A percentile compares a stretch with the other conserved stretches of the same genome.
Evolutionary conservation across 2,797 vertebrate genomes (phyloP).

Genomic region (Podarcis siculus): DNA sequence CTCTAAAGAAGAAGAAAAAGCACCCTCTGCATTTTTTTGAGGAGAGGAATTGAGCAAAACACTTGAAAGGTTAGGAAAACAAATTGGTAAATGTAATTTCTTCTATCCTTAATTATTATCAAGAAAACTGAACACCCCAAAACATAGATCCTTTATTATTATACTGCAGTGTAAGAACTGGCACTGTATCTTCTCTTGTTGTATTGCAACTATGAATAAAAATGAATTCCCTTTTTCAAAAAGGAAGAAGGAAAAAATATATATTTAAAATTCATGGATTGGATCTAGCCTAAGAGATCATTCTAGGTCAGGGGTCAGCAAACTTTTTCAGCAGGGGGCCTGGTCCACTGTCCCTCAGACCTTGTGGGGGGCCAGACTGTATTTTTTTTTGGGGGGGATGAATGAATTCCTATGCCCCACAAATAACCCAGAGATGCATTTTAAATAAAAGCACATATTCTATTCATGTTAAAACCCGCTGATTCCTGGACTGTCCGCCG

Average conservation of each 20-base stretch:
- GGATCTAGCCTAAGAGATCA: not conserved
- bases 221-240: not conserved
- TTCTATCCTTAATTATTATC: not conserved
- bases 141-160: not conserved
- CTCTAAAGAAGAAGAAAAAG: not conserved
- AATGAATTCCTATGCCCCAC: too few relatives aligned
- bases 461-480: too few relatives aligned
- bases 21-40: not conserved
- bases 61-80: not conserved
- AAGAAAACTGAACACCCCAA: not conserved
- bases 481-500: too few relatives aligned
- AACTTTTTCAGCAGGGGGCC: too few relatives aligned
- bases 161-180: not conserved
- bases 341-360: too few relatives aligned
- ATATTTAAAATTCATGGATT: not conserved
- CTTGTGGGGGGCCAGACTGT: too few relatives aligned
- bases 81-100: not conserved
- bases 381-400: too few relatives aligned
- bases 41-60: not conserved
- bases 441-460: too few relatives aligned
- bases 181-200: not conserved
- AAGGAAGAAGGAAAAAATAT: slow-evolving; percentile 35
- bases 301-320: not conserved
- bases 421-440: too few relatives aligned
- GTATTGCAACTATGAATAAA: not conserved